Evolutionary conservation across 2,888 invertebrate genomes (phyloP).

Genomic region (Diadegma fenestrale): DNA sequence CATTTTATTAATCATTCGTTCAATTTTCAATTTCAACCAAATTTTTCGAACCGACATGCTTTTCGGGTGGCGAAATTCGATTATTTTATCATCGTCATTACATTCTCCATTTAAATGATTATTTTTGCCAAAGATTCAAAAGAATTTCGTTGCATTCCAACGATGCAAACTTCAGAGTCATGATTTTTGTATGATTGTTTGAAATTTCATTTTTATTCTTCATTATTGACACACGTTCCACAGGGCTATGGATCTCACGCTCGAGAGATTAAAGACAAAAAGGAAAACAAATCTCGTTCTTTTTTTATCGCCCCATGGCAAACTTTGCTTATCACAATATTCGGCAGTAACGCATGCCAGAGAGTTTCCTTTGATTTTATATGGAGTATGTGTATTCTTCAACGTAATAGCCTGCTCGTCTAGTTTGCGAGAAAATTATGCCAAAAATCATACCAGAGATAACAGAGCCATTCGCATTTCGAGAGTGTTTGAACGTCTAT

Average conservation of each 20-base stretch:
- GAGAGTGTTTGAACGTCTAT: background rate
- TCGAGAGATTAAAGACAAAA: constrained; percentile 29
- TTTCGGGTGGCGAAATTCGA: no score
- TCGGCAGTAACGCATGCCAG: constrained; percentile 10
- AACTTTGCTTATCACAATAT: constrained; percentile 52
- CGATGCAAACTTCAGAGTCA: no score
- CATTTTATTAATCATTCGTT: no score
- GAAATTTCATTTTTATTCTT: background rate
- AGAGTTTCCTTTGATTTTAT: constrained; percentile 44
- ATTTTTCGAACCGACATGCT: no score
- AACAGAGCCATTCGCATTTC: background rate
- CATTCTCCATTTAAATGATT: no score
- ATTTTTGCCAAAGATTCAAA: no score
- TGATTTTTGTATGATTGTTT: background rate
- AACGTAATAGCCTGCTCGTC: constrained; percentile 22
- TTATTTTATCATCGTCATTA: no score
- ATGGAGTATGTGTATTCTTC: constrained; percentile 4
- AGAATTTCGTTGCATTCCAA: no score
- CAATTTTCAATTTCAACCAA: no score
- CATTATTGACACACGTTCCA: constrained; percentile 11
- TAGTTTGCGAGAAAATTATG: constrained; percentile 20
- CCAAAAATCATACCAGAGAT: constrained; percentile 33
- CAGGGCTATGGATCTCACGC: constrained; percentile 26
- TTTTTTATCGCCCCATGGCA: background rate
- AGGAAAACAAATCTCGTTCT: background rate